phyloP scores from a whole-genome alignment of 2,888 invertebrate genomes.

The Chydorus sphaericus region DNA sequence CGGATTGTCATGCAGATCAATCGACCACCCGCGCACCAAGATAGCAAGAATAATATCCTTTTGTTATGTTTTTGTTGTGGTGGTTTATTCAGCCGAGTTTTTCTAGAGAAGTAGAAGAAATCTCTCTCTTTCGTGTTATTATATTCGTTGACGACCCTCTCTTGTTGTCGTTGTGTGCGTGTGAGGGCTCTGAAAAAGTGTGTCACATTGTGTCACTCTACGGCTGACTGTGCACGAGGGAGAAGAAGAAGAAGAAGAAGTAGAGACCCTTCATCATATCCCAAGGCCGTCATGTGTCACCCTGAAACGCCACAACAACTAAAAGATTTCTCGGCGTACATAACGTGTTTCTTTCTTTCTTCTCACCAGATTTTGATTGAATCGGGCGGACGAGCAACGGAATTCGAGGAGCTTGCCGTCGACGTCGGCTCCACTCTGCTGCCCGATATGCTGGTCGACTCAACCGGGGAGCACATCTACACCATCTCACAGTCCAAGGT shows the following conservation, averaged over 20 bases:
- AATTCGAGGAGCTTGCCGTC: constrained; percentile 74
- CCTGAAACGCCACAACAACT: neutral
- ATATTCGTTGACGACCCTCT: neutral
- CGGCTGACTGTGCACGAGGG: neutral
- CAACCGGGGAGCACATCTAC: constrained; percentile 68
- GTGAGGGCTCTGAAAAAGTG: neutral
- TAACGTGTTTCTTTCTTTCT: neutral
- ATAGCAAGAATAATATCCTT: no score
- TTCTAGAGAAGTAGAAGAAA: neutral
- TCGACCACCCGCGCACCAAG: neutral
- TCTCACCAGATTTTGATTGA: constrained; percentile 49
- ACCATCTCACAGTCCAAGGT: constrained; percentile 63
- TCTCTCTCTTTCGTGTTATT: neutral
- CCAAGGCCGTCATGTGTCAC: neutral
- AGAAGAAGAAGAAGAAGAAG: neutral
- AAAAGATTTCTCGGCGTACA: neutral
- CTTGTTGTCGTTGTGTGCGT: neutral
- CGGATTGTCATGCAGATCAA: constrained; percentile 1
- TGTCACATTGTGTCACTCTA: constrained; percentile 5
- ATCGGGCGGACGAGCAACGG: constrained; percentile 48
- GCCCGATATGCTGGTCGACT: constrained; percentile 74
- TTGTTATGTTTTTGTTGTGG: neutral
- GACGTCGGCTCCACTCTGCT: constrained; percentile 58
- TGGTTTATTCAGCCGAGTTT: neutral
- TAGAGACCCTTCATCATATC: neutral